Evolutionary conservation across 2,797 vertebrate species (phyloP), one percentile per base, ranked within the genome.

Genomic region (Lutjanus argentimaculatus): DNA sequence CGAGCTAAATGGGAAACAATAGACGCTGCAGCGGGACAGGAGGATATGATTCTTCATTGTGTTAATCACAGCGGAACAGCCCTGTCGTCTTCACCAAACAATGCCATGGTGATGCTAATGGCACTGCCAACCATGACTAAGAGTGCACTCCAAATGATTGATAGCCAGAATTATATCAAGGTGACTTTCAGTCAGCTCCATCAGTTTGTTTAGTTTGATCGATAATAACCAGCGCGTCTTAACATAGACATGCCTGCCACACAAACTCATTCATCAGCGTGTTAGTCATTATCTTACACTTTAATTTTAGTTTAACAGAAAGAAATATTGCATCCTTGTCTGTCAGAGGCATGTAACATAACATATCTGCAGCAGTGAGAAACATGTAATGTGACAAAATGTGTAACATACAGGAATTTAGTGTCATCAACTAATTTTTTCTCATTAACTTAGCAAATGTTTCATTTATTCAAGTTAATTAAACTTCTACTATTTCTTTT

Each of bases 131-230:
- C 89, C 91, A 91, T 87, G 93, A 92, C 93, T 91, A 92, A 90
- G 87, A 94, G 92, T 83, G 89, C 67, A 85, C 84, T 90, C 82
- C 75, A 53, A 83, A 83, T 95, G 95, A 96, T 96, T 96, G 95
- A 96, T 96, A 88, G 93, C 85, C 90, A 85, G 94, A 94, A 94
- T 95, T 95, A 95, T 83, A 92, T 94, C 93, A 96, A 96, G 96
- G 96, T 96, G 95, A 96, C 95, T 96, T 95, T 95, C 87, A 92
- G 90, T 92, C 93, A 84, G 82, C 90, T 94, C 90, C 91, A 91
- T 94, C 94, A 94, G 93, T 89, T 95, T 94, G 91, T 93, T 94
- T 82, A 70, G 92, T 89, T 92, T 95, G 95, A 96, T 96, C 94
- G 92, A 96, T 96, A 96, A 95, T 92, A 94, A 94, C 92, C 87